Evolutionary conservation across 1,140 invertebrate genomes (phyloP), one percentile per base, ranked within the genome.

Genomic region (Chrysomallon squamiferum): DNA sequence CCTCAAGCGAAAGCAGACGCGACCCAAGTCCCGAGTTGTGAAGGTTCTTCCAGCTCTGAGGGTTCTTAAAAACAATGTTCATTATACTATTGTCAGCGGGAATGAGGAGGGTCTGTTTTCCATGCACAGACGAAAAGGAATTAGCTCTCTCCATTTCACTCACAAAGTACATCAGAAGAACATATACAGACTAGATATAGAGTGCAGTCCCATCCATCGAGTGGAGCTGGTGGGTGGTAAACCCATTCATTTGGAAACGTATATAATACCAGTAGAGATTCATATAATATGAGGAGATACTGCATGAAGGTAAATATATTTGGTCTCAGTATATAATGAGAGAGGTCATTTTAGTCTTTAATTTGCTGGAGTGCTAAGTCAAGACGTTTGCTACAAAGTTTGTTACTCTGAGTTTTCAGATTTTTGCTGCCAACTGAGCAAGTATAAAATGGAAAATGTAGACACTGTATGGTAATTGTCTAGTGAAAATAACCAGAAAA

Each of bases 81-180:
- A 88, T 33, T 93, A 93, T 78, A 84, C 78, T 41, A 91, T 93
- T 41, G 84, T 86, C 0, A 86, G 86, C 54, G 91, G 91, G 45
- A 91, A 92, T 78, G 88, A 91, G 59, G 81, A 87, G 1, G 86
- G 87, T n/a, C 83, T 88, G 29, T 92, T 93, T 75, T 88, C 91
- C 66, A 86, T 93, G 69, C 81, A 88, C n/a, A 86, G 88, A 60
- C 88, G 88, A 56, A 87, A 89, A 62, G 90, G 89, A 18, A 84
- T 92, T 2, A 80, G 73, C 62, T 80, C 79, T 13, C 66, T 83
- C 38, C 75, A 78, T 43, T 77, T 79, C 30, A 77, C 74, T 33
- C 71, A 68, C 38, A 76, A 75, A 67, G 50, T 80, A 32, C 50
- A 68, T 2, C 59, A 72, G 20, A 38, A 66, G 9, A 65, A 59